Conservation (phyloP, 2,113 vertebrate species). For the Rhegmatorhina hoffmannsi region DNA sequence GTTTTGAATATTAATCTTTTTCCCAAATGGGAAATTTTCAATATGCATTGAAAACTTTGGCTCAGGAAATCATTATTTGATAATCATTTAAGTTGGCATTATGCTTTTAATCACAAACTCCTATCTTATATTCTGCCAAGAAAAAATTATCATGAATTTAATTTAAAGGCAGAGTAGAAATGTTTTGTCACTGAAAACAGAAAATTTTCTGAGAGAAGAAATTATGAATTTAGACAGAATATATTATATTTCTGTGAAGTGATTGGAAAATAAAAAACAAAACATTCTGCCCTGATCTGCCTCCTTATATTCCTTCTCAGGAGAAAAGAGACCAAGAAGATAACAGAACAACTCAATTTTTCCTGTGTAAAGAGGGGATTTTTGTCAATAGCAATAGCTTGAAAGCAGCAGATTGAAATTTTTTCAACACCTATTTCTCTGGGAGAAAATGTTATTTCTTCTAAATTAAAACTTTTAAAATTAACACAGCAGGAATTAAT, state of each 20-base stretch:
- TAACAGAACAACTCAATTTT: background rate
- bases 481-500: background rate
- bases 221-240: background rate
- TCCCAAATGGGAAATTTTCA: background rate
- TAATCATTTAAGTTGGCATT: background rate
- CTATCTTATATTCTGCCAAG: background rate
- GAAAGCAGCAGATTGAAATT: background rate
- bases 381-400: background rate
- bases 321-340: background rate
- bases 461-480: background rate
- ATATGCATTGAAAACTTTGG: background rate
- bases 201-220: background rate
- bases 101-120: background rate
- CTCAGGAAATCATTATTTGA: background rate
- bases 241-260: background rate
- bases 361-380: background rate
- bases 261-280: background rate
- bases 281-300: background rate
- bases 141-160: background rate
- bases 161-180: background rate
- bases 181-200: background rate
- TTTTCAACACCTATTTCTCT: background rate
- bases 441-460: background rate
- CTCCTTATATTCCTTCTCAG: fast-evolving
- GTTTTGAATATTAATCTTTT: background rate